A percentile compares a stretch with the other conserved stretches of the same genome.
These are phyloP conservation scores for Latrodectus elegans DNA, from an alignment of 2,888 invertebrate species.

Conservation along the genomic window DNA sequence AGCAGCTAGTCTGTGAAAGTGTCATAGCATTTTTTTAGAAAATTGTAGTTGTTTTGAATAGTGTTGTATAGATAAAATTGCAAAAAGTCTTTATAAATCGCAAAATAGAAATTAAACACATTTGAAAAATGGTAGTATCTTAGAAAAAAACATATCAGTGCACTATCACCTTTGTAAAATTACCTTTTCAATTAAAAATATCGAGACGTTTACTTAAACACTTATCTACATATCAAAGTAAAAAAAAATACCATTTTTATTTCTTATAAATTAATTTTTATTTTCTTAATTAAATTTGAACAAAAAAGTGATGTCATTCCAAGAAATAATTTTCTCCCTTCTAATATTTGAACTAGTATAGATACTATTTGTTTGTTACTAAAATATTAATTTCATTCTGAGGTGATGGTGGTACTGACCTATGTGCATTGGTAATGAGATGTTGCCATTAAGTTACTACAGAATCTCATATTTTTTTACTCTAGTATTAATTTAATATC, in stretches of 20 bases:
- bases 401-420: conserved; percentile 21
- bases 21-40: conserved; percentile 18
- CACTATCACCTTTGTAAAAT: conserved; percentile 1
- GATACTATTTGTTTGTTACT: not conserved
- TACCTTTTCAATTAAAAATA: not conserved
- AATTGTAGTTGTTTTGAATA: conserved; percentile 12
- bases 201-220: conserved; percentile 1
- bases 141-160: conserved; percentile 12
- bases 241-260: not conserved
- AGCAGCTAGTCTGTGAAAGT: conserved; percentile 1
- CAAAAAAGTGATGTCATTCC: not conserved
- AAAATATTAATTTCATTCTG: not conserved
- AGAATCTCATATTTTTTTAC: conserved; percentile 30
- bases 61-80: conserved; percentile 13
- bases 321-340: not conserved
- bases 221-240: not conserved
- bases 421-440: conserved; percentile 11
- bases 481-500: conserved; percentile 29
- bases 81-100: not conserved
- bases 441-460: not conserved
- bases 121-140: not conserved
- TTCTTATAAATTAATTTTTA: not conserved
- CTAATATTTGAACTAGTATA: not conserved
- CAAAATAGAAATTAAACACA: not conserved
- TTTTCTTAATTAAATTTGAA: not conserved